Percentiles rank a stretch among this genome's conserved stretches.
phyloP scores from a whole-genome alignment of 2,797 vertebrate species.

The Pyrocephalus nanus region DNA sequence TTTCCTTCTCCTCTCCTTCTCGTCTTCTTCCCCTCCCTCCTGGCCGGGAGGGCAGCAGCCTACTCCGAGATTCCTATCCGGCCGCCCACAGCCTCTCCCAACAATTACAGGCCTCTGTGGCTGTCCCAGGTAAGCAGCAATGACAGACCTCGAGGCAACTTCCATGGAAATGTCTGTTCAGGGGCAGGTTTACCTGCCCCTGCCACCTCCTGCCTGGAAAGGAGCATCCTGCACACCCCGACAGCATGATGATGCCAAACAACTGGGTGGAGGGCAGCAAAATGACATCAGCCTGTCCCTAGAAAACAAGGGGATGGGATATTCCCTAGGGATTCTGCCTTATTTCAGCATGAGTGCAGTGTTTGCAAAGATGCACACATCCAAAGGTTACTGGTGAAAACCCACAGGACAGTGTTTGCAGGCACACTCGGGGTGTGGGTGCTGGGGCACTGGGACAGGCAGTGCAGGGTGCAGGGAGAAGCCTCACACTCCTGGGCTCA shows the following conservation, averaged over 20 bases:
- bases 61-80: neutral
- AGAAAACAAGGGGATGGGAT: neutral
- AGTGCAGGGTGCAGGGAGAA: neutral
- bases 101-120: neutral
- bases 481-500: neutral
- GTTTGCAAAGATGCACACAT: neutral
- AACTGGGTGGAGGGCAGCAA: neutral
- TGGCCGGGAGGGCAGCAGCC: neutral
- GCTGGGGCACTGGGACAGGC: neutral
- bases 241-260: accelerated
- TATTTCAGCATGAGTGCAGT: accelerated
- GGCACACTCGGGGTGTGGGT: accelerated
- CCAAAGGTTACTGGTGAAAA: neutral
- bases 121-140: neutral
- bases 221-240: accelerated
- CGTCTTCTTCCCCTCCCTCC: neutral
- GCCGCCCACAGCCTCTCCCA: slow-evolving; percentile 16
- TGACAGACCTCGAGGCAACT: slow-evolving; percentile 10
- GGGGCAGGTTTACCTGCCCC: neutral
- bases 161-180: slow-evolving; percentile 15
- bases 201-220: neutral
- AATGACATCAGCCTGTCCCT: neutral
- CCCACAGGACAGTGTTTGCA: neutral
- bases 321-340: neutral
- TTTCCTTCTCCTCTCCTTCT: neutral